These are phyloP conservation scores for Caenorhabditis angaria DNA, from an alignment of 2,888 invertebrate species.

Conservation along the genomic window DNA sequence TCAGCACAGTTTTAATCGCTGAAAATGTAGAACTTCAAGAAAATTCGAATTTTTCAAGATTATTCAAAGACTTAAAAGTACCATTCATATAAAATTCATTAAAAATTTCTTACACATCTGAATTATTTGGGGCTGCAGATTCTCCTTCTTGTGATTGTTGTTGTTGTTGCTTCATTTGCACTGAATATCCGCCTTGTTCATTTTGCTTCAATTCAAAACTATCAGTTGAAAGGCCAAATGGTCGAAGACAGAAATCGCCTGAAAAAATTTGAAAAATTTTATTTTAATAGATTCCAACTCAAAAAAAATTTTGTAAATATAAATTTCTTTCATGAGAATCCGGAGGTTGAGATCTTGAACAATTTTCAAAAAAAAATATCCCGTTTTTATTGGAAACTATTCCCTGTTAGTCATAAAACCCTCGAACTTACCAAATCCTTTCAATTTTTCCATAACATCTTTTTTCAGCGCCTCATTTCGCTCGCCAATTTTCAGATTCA, in stretches of 20 bases:
- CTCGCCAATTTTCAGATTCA: conserved; percentile 28
- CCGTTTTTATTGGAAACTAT: not conserved
- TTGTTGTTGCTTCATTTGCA: conserved; percentile 57
- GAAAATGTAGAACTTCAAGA: too few species aligned
- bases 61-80: too few species aligned
- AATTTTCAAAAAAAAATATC: too few species aligned
- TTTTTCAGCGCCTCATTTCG: conserved; percentile 61
- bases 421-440: conserved; percentile 51
- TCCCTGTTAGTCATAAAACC: too few species aligned
- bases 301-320: too few species aligned
- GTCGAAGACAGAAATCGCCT: conserved; percentile 51
- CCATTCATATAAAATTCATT: too few species aligned
- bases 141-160: not conserved
- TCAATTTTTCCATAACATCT: conserved; percentile 64
- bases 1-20: too few species aligned
- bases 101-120: not conserved
- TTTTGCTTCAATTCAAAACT: conserved; percentile 64
- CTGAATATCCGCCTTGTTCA: conserved; percentile 63
- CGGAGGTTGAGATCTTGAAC: too few species aligned
- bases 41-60: too few species aligned
- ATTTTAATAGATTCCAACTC: not conserved
- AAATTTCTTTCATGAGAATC: too few species aligned
- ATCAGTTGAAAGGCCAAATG: conserved; percentile 68
- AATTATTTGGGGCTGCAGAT: not conserved
- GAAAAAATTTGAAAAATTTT: conserved; percentile 8